phyloP scores from a whole-genome alignment of 2,888 invertebrate genomes.

The Labia minor region DNA sequence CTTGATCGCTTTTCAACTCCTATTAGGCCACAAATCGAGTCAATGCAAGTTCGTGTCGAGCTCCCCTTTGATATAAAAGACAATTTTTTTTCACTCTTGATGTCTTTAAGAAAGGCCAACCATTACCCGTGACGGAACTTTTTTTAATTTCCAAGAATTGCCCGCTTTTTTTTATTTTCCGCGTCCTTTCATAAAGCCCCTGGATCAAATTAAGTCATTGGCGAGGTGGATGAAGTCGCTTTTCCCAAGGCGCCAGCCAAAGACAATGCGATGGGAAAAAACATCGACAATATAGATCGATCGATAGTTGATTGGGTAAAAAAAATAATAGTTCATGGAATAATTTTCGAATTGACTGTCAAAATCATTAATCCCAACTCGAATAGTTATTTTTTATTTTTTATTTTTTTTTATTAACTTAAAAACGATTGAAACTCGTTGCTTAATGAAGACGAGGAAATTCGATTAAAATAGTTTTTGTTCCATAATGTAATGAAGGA shows the following conservation, averaged over 20 bases:
- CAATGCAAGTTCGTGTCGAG: background rate
- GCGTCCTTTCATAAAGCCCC: background rate
- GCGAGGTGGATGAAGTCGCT: background rate
- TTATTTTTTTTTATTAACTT: too few relatives aligned
- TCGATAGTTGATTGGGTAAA: too few relatives aligned
- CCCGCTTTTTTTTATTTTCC: background rate
- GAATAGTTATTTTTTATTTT: too few relatives aligned
- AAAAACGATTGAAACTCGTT: too few relatives aligned
- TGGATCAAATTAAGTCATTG: conserved; percentile 13
- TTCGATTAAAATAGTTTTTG: too few relatives aligned
- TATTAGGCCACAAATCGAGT: background rate
- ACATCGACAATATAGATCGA: too few relatives aligned
- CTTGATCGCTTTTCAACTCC: background rate
- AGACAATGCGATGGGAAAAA: background rate
- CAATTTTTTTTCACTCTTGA: background rate
- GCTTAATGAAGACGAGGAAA: too few relatives aligned
- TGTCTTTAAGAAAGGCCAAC: background rate
- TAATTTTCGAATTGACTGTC: too few relatives aligned
- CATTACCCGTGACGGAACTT: background rate
- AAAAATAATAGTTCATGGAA: too few relatives aligned
- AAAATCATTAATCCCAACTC: too few relatives aligned
- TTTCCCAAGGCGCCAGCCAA: conserved; percentile 7
- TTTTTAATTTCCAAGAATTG: background rate
- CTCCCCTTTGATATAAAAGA: background rate
- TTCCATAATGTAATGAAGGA: too few relatives aligned